Evolutionary conservation across 2,888 invertebrate species (phyloP).

Genomic region (Drosophila borealis): DNA sequence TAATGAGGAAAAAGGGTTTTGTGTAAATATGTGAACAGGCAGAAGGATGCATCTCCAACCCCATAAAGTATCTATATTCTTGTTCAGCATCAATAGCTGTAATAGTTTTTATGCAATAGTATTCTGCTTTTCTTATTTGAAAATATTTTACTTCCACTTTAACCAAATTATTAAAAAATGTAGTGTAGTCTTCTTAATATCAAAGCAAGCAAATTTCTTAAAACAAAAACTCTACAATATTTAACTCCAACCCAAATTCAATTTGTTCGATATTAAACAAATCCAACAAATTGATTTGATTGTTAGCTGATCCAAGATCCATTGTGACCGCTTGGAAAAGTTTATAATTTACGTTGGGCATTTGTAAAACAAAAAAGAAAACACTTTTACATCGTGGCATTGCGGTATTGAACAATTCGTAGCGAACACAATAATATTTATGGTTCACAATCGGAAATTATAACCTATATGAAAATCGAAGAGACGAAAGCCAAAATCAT

Average conservation of each 20-base stretch:
- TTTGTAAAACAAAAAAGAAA: constrained; percentile 9
- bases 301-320: neutral
- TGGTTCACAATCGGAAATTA: constrained; percentile 57
- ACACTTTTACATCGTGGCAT: constrained; percentile 16
- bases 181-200: no score
- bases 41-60: no score
- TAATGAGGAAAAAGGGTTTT: no score
- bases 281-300: neutral
- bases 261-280: neutral
- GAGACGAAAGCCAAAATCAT: constrained; percentile 46
- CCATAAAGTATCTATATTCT: no score
- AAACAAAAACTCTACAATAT: no score
- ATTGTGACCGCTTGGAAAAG: neutral
- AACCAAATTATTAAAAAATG: no score
- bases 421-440: constrained; percentile 42
- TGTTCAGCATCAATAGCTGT: no score
- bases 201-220: no score
- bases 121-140: no score
- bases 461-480: constrained; percentile 44
- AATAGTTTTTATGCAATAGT: no score
- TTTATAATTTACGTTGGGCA: constrained; percentile 17
- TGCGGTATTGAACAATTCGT: constrained; percentile 16
- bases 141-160: no score
- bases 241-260: neutral
- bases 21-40: no score